Percentiles rank a stretch among this genome's conserved stretches.
These are phyloP conservation scores for Clytia hemisphaerica DNA, from an alignment of 30 jellyfish, hydroid and myxozoan genomes.

Conservation along the genomic window DNA sequence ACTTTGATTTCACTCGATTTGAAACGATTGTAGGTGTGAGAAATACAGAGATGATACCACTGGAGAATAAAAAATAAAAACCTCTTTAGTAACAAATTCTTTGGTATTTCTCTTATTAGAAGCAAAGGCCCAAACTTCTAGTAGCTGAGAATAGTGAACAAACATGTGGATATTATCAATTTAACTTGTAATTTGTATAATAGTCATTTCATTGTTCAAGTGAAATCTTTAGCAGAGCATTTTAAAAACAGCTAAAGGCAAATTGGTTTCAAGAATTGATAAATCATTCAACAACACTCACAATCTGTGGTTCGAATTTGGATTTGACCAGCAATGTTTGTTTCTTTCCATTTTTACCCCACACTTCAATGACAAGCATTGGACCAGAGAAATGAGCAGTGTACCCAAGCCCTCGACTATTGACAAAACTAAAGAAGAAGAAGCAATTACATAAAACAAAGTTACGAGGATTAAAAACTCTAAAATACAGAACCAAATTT, in stretches of 20 bases:
- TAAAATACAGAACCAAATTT: too few species aligned
- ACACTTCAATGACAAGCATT: constrained; percentile 88
- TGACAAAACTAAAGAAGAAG: constrained; percentile 49
- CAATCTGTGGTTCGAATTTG: constrained; percentile 92
- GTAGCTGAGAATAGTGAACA: too few species aligned
- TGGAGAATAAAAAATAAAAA: background rate
- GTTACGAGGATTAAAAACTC: too few species aligned
- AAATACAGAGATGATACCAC: constrained; percentile 92
- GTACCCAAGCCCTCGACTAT: constrained; percentile 79
- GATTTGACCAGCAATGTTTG: constrained; percentile 71
- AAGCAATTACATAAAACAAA: background rate
- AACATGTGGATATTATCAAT: too few species aligned
- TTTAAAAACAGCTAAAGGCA: too few species aligned
- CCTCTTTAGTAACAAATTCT: too few species aligned
- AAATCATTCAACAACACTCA: constrained; percentile 10
- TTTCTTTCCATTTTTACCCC: constrained; percentile 65
- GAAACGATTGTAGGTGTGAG: constrained; percentile 82
- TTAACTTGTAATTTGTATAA: too few species aligned
- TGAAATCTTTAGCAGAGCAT: too few species aligned
- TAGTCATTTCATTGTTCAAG: too few species aligned
- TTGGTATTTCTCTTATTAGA: too few species aligned
- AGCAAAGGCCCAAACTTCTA: too few species aligned
- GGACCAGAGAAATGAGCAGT: constrained; percentile 98
- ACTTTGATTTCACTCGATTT: constrained; percentile 85
- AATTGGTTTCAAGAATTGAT: too few species aligned